phyloP scores from a whole-genome alignment of 2,888 invertebrate genomes.

The Drepanosiphum platanoidis region DNA sequence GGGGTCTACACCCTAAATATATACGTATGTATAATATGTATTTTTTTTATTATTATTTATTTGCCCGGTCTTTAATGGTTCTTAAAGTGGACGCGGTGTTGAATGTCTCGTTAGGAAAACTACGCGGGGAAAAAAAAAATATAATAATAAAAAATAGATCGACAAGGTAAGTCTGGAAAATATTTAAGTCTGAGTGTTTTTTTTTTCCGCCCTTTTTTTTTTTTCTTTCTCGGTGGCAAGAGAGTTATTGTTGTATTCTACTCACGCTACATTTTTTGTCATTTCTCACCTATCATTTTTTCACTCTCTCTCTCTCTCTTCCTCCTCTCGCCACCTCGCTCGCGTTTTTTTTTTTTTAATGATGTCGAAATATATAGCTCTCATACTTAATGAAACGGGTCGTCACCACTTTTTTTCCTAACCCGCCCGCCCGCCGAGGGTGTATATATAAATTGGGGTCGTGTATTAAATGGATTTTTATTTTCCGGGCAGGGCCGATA shows the following conservation, averaged over 20 bases:
- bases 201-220: too few species aligned
- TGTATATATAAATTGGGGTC: conserved; percentile 50
- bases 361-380: conserved; percentile 19
- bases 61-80: background rate
- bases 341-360: conserved; percentile 29
- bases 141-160: too few species aligned
- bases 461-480: conserved; percentile 60
- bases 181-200: conserved; percentile 32
- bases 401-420: background rate
- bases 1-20: background rate
- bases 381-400: conserved; percentile 41
- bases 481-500: conserved; percentile 39
- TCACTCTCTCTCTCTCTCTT: background rate
- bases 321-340: background rate
- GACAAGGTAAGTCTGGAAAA: conserved; percentile 1
- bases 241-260: conserved; percentile 33
- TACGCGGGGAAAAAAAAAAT: background rate
- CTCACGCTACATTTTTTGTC: conserved; percentile 32
- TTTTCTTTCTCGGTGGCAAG: background rate
- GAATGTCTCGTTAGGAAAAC: background rate
- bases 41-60: too few species aligned
- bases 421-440: conserved; percentile 4
- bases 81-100: background rate
- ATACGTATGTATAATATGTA: too few species aligned
- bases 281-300: conserved; percentile 29